phyloP scores from a whole-genome alignment of 1,140 invertebrate genomes.

The Drosophila lini region DNA sequence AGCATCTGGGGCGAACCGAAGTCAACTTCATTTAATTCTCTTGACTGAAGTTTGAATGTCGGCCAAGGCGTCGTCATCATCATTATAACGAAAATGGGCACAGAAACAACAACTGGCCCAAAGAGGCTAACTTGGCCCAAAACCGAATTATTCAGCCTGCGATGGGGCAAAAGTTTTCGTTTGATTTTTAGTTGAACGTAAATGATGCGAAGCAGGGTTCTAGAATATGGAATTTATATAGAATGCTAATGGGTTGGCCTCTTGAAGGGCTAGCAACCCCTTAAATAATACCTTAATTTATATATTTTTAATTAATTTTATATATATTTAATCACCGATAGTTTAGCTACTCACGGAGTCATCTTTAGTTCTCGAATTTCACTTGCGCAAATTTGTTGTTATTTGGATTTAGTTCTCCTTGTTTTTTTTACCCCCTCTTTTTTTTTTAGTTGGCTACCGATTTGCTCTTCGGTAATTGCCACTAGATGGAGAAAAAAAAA shows the following conservation, averaged over 20 bases:
- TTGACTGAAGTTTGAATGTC: conserved; percentile 37
- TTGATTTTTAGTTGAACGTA: conserved; percentile 1
- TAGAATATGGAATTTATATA: neutral
- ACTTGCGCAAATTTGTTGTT: conserved; percentile 57
- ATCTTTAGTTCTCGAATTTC: conserved; percentile 12
- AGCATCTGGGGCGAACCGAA: conserved; percentile 48
- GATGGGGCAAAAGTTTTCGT: conserved; percentile 20
- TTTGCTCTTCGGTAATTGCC: conserved; percentile 71
- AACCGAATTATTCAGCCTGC: conserved; percentile 15
- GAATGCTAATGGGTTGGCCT: neutral
- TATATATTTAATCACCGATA: neutral
- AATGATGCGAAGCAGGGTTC: conserved; percentile 4
- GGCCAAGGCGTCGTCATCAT: conserved; percentile 61
- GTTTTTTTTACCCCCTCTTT: neutral
- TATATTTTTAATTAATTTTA: neutral
- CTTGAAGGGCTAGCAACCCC: neutral
- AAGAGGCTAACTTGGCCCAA: conserved; percentile 39
- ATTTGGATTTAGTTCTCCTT: conserved; percentile 24
- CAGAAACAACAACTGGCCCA: conserved; percentile 57
- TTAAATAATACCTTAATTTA: neutral
- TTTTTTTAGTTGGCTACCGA: conserved; percentile 53
- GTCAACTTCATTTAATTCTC: conserved; percentile 19
- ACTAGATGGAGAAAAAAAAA: conserved; percentile 20
- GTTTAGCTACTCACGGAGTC: neutral
- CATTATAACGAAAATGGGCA: conserved; percentile 73